These are phyloP conservation scores for Microplitis deprimator DNA, from an alignment of 2,888 invertebrate species.

Conservation along the genomic window DNA sequence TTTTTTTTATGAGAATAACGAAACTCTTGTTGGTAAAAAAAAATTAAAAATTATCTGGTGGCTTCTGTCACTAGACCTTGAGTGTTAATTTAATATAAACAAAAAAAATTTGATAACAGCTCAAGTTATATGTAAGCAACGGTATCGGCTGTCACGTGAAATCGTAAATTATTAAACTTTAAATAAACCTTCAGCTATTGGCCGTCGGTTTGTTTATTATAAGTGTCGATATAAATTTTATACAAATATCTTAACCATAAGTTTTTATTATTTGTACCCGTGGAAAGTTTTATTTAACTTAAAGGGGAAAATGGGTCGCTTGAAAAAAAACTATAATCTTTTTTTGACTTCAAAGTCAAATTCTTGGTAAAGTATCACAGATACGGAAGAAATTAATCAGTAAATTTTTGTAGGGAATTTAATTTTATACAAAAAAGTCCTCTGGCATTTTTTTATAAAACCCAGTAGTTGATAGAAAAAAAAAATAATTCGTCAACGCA, in stretches of 20 bases:
- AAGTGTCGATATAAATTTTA: too few relatives aligned
- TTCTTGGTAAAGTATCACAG: background rate
- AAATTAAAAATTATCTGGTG: background rate
- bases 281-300: too few relatives aligned
- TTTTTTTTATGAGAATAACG: background rate
- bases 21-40: background rate
- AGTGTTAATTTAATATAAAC: background rate
- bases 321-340: background rate
- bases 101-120: background rate
- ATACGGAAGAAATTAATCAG: background rate
- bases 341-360: background rate
- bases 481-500: too few relatives aligned
- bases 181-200: too few relatives aligned
- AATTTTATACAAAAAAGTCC: background rate
- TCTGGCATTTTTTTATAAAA: background rate
- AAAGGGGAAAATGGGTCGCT: background rate
- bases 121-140: too few relatives aligned
- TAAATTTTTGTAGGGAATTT: background rate
- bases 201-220: too few relatives aligned
- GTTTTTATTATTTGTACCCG: too few relatives aligned
- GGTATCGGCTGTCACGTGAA: too few relatives aligned
- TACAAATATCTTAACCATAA: too few relatives aligned
- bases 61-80: background rate
- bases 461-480: background rate
- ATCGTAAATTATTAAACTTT: too few relatives aligned